phyloP scores from a whole-genome alignment of 1,140 invertebrate species.

The roundworm (Caenorhabditis elegans) region WBcel235 BX284602.5:10394501-10395000 shows the following conservation, averaged over 20 bases:
- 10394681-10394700: too few species aligned
- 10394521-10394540: too few species aligned
- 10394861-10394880: too few species aligned
- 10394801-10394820: conserved; percentile 92
- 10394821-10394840: conserved; percentile 72
- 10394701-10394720: too few species aligned
- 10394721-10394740: conserved; percentile 74
- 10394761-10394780: conserved; percentile 96
- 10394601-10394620: not conserved
- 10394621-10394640: not conserved
- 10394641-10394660: too few species aligned
- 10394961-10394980: conserved; percentile 75
- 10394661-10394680: too few species aligned
- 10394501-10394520: too few species aligned
- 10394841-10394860: too few species aligned
- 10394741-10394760: too few species aligned
- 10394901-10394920: conserved; percentile 70
- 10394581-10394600: not conserved
- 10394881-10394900: conserved; percentile 95
- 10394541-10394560: too few species aligned
- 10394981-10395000: conserved; percentile 84
- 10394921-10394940: conserved; percentile 72
- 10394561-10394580: not conserved
- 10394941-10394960: conserved; percentile 68
- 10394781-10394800: conserved; percentile 83